Base-by-base conservation (phyloP, 1,140 invertebrate genomes). In the Oncopeltus fasciatus region DNA sequence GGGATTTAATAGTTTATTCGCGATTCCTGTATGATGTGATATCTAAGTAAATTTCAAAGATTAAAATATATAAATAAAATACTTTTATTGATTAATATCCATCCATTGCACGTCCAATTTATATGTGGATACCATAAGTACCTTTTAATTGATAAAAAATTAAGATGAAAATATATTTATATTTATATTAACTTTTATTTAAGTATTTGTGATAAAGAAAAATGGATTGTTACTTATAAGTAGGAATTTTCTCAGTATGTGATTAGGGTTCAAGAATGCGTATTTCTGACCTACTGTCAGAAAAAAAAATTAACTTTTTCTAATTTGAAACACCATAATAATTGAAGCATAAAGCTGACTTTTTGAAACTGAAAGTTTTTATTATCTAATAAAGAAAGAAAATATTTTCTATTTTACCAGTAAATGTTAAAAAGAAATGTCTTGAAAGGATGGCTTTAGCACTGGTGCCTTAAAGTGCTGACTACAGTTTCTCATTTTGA, bases 171-270 rank as follows among this genome's bases (percentile, higher is more conserved):
- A 57, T 31, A 38, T n/a, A 20, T 57, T n/a, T 57, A 33, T 44
- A 59, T 59, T 59, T 59, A 59, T 26, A 59, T 21, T 59, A 44
- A 16, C 38, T 59, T 43, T 59, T 59, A 43, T 24, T 44, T 26
- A 43, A 43, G 20, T 59, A 43, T 59, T 59, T 59, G 57, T 59
- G 57, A 59, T 59, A 59, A 33, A n/a, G n/a, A n/a, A 43, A 59
- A 38, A 59, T 43, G 57, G 57, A 59, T 21, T 43, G 57, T 58
- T 58, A 21, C 43, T 9, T 24, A 59, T 59, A 9, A 9, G 18
- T 56, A 24, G 16, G 9, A 27, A 56, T 56, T 27, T 16, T 9
- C 5, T 56, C n/a, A n/a, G 21, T 24, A 27, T 21, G 9, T 56
- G 21, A 24, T n/a, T n/a, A n/a, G n/a, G n/a, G n/a, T n/a, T n/a